Base-by-base conservation (phyloP, 1,140 invertebrate genomes). In the Zaprionus tsacasi region DNA sequence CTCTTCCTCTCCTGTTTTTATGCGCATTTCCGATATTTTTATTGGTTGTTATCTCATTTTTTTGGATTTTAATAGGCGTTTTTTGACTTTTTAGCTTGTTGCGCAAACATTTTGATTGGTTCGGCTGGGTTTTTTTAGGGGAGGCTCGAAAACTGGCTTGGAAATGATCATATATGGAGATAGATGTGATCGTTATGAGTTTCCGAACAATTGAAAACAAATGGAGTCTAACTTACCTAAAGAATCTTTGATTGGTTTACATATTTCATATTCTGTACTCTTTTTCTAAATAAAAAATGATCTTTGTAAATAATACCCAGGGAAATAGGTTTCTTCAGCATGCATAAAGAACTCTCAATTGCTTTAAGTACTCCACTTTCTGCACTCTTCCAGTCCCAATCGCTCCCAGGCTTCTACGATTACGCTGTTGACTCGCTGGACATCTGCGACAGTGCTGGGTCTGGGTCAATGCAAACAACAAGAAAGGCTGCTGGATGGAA, bases 51-150 rank as follows among this genome's bases (percentile, higher is more conserved):
- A 83, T 83, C 54, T 59, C 33, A 65, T 89, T 89, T 88, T 77
- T 77, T 88, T 88, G 67, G 78, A 85, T 70, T 88, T 63, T 68
- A 83, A 83, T 72, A 80, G 81, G 78, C 81, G 81, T 78, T 79
- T 79, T 78, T 70, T 89, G 85, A 85, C 85, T 88, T 85, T 69
- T 70, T 65, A 67, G 52, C 61, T 63, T 48, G 30, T 17, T 57
- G 13, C 55, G 67, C 33, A 54, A 77, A 77, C 48, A 66, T 68
- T 86, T 82, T 86, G 72, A 86, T 86, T 86, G 82, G 82, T 63
- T 79, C 54, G 6, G 27, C 3, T 21, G 17, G 3, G 17, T 8
- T 50, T 50, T 48, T 60, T 36, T 21, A n/a, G 11, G 43, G 1
- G 15, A 11, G 6, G 15, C 17, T 50, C 5, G 17, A 11, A 48